Evolutionary conservation across 2,113 vertebrate genomes (phyloP), one percentile per base, ranked within the genome.

Genomic region (Lycaon pictus): DNA sequence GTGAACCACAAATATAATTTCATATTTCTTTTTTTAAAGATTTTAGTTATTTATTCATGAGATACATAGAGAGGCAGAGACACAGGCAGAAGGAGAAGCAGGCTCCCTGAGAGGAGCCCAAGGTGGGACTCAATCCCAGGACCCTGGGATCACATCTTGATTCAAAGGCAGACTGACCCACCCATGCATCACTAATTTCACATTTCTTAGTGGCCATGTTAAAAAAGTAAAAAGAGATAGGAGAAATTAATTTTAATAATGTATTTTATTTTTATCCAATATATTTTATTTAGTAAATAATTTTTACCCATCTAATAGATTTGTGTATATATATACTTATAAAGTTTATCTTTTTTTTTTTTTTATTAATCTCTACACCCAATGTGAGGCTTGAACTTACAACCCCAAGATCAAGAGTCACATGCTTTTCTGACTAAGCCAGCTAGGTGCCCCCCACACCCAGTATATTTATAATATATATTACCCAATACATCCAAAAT

Each of bases 261-360:
- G 11, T 20, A 90, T 88, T 82, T 90, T 51, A 71, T 88, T 95
- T 96, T 87, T 82, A 81, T 88, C 81, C 27, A 89, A 43, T 76
- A 35, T 53, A 90, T 74, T 95, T 84, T 84, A 91, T 74, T 43
- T 60, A 95, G 83, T 77, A 55, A 55, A 62, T 48, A 87, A 72
- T 87, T 65, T 79, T 37, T 65, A 72, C 37, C 29, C 8, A 43
- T 25, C 4, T 1, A 35, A 90, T 29, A 29, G 74, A 29, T 77
- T 77, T 74, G 23, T 43, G 11, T 72, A 74, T 74, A 43, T 74
- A 43, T 74, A 43, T 74, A 43, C 43, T 76, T 51, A 77, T 51
- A 48, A 76, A 27, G 43, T 16, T 76, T 76, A 35, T 69, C 67
- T 29, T 74, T 27, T 48, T 43, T 20, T 27, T 60, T 65, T 51